A percentile compares a stretch with the other conserved stretches of the same genome.
Evolutionary conservation across 2,113 vertebrate species (phyloP).

Genomic region (Hippocampus barbouri): DNA sequence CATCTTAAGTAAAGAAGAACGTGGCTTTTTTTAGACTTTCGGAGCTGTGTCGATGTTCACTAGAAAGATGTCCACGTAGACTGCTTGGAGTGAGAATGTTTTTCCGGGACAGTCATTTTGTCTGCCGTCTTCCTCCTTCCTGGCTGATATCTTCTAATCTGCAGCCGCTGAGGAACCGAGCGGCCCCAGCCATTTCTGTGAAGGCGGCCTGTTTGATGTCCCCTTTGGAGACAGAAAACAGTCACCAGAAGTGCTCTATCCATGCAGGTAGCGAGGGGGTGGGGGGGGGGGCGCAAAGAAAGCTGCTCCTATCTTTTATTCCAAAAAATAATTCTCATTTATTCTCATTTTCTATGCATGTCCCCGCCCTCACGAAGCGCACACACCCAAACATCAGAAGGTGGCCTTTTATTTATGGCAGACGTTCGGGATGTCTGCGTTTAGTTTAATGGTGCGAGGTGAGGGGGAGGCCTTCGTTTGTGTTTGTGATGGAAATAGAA

Average conservation of each 20-base stretch:
- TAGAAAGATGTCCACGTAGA: slow-evolving; percentile 13
- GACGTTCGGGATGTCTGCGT: slow-evolving; percentile 58
- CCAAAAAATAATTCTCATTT: background rate
- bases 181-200: slow-evolving; percentile 43
- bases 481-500: slow-evolving; percentile 34
- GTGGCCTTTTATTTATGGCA: slow-evolving; percentile 53
- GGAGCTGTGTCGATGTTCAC: slow-evolving; percentile 20
- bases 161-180: slow-evolving; percentile 51
- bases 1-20: slow-evolving; percentile 19
- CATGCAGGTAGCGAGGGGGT: slow-evolving; percentile 33
- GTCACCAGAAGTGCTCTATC: slow-evolving; percentile 34
- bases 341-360: background rate
- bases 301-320: slow-evolving; percentile 19
- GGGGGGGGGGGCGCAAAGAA: background rate
- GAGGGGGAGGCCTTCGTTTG: slow-evolving; percentile 25
- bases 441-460: slow-evolving; percentile 41
- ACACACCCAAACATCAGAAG: slow-evolving; percentile 6
- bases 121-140: slow-evolving; percentile 16
- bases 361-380: background rate
- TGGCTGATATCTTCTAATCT: slow-evolving; percentile 51
- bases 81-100: slow-evolving; percentile 19
- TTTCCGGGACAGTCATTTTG: slow-evolving; percentile 37
- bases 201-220: slow-evolving; percentile 61
- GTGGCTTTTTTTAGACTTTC: slow-evolving; percentile 9
- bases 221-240: slow-evolving; percentile 44